phyloP scores from a whole-genome alignment of 2,113 vertebrate species.

The Anolis carolinensis region DNA sequence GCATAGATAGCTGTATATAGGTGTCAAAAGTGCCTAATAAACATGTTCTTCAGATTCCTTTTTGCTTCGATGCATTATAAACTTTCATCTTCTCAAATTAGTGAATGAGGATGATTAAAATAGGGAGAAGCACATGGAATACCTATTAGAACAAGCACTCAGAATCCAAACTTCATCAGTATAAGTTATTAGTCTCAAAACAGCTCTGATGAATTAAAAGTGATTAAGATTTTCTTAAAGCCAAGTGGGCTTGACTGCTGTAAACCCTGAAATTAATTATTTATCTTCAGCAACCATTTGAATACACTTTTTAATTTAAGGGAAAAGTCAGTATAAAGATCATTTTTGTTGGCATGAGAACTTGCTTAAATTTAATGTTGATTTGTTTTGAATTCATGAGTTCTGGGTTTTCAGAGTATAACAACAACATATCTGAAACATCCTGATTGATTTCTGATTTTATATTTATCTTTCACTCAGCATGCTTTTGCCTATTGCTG shows the following conservation, averaged over 20 bases:
- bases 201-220: conserved; percentile 31
- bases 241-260: background rate
- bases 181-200: conserved; percentile 20
- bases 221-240: conserved; percentile 20
- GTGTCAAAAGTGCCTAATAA: conserved; percentile 32
- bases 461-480: background rate
- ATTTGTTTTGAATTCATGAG: background rate
- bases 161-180: conserved; percentile 16
- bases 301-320: background rate
- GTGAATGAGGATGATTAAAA: conserved; percentile 23
- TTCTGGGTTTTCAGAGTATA: background rate
- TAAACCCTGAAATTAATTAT: conserved; percentile 23
- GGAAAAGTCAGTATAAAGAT: background rate
- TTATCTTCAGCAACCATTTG: conserved; percentile 4
- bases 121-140: background rate
- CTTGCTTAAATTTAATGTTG: background rate
- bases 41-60: conserved; percentile 26
- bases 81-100: conserved; percentile 17
- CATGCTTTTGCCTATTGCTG: no score
- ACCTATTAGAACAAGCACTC: background rate
- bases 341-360: background rate
- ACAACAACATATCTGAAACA: background rate
- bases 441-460: background rate
- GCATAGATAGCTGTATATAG: conserved; percentile 18
- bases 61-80: conserved; percentile 19